Evolutionary conservation across 1,140 invertebrate species (phyloP), one percentile per base, ranked within the genome.

Genomic region (Marisa cornuarietis): DNA sequence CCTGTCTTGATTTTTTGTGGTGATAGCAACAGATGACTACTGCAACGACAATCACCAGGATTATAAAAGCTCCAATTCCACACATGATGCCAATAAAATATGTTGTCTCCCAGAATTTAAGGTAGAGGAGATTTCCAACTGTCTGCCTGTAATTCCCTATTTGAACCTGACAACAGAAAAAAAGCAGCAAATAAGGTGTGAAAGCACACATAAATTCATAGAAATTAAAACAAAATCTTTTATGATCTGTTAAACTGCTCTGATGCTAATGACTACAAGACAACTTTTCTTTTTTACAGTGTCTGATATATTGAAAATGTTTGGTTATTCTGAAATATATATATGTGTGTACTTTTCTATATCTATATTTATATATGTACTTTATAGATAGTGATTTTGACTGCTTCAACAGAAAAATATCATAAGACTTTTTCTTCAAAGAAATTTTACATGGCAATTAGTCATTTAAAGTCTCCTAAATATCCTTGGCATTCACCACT

Each of bases 41-140:
- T 18, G 81, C 73, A 13, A 83, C 42, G 18, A 63, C 31, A 58
- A 83, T 68, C 7, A 78, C 54, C 16, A 80, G 49, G 0, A 79
- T 20, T n/a, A 83, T 78, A 26, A 73, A 26, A 6, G 78, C 78
- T 62, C 71, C 73, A 49, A 81, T 66, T 18, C 82, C 80, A 42
- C 79, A 76, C n/a, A 83, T 78, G 54, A 81, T 83, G 68, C 79
- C 78, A 65, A 83, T 81, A 73, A 83, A 83, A n/a, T 68, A 74
- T 31, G 71, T 68, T 52, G 82, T 81, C 42, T 81, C 65, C 58
- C 73, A 79, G 24, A 83, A 69, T n/a, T 83, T 71, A 68, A 80
- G 62, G 63, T 83, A 83, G 16, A 79, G 49, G 22, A 83, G 42
- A 13, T 52, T 78, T n/a, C 82, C 82, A 72, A 81, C 80, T 51